Base-by-base conservation (phyloP, 1,140 invertebrate species). In the Brachionus asplanchnoidis region DNA sequence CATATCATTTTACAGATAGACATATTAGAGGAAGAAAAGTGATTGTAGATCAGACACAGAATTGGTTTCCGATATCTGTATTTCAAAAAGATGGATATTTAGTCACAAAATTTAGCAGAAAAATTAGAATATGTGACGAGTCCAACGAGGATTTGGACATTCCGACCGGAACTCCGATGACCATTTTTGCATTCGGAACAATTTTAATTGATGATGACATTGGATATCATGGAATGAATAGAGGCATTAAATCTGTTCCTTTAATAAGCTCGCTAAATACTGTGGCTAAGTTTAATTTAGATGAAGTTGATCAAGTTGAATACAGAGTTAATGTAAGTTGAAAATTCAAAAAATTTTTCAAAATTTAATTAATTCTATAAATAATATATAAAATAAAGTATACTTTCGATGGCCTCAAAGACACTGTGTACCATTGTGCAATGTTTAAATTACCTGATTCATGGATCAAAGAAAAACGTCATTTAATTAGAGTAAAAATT, bases 81-180 rank as follows among this genome's bases (percentile, higher is more conserved):
- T 40, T 20, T 11, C 36, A 44, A 82, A 26, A 68, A 40, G 79
- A 82, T 44, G 50, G 20, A 0, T 82, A 82, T 68, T 68, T 82
- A 9, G 60, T 82, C 23, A 23, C 79, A 6, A 82, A 68, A 68
- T 82, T 82, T 46, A 82, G 53, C 3, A 60, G 79, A 60, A 82
- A 82, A 68, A 68, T 82, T 7, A 46, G 36, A 44, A 82, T 65
- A 44, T 82, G 79, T 68, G 79, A 82, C 26, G 53, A 82, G 12
- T 11, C 53, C 8, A 68, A 68, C 1, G 26, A 82, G 28, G 79
- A 82, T 26, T 65, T 82, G 42, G 79, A 82, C 11, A 68, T 82
- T 23, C 32, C 36, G 0, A 23, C 9, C 1, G 79, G 79, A 17
- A 82, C 79, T 3, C 79, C 79, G 12, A 44, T 42, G 32, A 46